phyloP scores from a whole-genome alignment of 1,140 invertebrate species.

The Pseudomyrmex gracilis region DNA sequence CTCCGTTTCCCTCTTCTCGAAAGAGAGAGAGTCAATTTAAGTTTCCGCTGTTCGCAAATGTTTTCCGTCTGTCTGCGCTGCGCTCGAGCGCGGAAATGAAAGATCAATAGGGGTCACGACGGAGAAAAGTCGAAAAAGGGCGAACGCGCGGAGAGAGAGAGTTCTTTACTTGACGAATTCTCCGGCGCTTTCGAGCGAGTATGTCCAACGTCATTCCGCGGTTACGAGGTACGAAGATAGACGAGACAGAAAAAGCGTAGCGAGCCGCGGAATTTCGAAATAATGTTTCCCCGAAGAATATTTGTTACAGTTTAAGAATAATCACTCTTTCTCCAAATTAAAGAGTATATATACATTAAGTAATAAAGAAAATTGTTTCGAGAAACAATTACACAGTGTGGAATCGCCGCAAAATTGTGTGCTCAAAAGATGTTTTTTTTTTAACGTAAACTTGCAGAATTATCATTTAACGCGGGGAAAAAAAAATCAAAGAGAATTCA shows the following conservation, averaged over 20 bases:
- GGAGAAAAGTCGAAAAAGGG: slow-evolving; percentile 38
- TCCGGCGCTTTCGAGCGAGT: background rate
- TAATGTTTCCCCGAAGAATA: background rate
- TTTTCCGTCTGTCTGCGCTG: slow-evolving; percentile 49
- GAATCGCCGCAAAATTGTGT: too few species aligned
- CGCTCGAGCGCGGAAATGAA: slow-evolving; percentile 44
- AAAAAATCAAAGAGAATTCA: too few species aligned
- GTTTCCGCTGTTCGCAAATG: slow-evolving; percentile 56
- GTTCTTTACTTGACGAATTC: slow-evolving; percentile 25
- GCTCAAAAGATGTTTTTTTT: too few species aligned
- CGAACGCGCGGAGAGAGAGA: too few species aligned
- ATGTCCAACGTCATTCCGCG: background rate
- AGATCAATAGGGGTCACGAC: slow-evolving; percentile 40
- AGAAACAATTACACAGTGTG: too few species aligned
- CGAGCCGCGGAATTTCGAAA: background rate
- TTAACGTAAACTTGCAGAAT: too few species aligned
- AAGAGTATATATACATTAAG: too few species aligned
- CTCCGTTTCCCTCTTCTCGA: background rate
- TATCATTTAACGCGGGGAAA: too few species aligned
- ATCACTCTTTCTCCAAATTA: too few species aligned
- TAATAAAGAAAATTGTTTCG: too few species aligned
- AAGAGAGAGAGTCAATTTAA: slow-evolving; percentile 58
- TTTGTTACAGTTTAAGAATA: slow-evolving; percentile 3
- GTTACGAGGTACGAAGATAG: background rate
- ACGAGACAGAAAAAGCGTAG: slow-evolving; percentile 4